phyloP scores from a whole-genome alignment of 1,140 invertebrate species.

The Thalassaphorura encarpata region DNA sequence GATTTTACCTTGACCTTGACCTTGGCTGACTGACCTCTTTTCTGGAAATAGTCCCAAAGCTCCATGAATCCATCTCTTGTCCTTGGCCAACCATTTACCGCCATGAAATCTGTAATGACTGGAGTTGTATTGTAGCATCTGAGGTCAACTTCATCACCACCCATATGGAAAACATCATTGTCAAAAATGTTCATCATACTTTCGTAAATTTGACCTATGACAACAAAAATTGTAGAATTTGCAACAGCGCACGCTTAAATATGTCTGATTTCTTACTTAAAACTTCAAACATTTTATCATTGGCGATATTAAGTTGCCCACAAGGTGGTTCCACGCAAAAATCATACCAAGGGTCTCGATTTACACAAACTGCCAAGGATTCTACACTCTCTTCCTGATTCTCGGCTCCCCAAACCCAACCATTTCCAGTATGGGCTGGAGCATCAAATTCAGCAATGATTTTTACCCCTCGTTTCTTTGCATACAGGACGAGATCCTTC shows the following conservation, averaged over 20 bases:
- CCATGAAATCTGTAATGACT: constrained; percentile 59
- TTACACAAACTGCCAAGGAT: constrained; percentile 49
- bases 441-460: constrained; percentile 27
- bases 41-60: constrained; percentile 67
- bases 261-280: constrained; percentile 50
- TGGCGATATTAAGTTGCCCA: constrained; percentile 69
- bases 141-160: constrained; percentile 69
- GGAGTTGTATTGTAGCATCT: constrained; percentile 64
- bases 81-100: constrained; percentile 48
- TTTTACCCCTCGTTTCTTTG: constrained; percentile 21
- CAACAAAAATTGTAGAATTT: not conserved
- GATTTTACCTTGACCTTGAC: too few relatives aligned
- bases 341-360: constrained; percentile 58
- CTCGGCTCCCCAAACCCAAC: constrained; percentile 64
- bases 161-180: constrained; percentile 77
- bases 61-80: constrained; percentile 53
- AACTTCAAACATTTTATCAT: constrained; percentile 58
- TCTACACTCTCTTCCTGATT: constrained; percentile 38
- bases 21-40: constrained; percentile 37
- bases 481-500: constrained; percentile 5
- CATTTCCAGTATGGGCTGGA: constrained; percentile 40
- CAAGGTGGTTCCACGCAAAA: constrained; percentile 58
- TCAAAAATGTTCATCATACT: constrained; percentile 50
- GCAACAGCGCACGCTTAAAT: too few relatives aligned
- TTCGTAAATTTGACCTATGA: constrained; percentile 48